Conservation (phyloP, 2,797 vertebrate genomes). For the Falco naumanni region DNA sequence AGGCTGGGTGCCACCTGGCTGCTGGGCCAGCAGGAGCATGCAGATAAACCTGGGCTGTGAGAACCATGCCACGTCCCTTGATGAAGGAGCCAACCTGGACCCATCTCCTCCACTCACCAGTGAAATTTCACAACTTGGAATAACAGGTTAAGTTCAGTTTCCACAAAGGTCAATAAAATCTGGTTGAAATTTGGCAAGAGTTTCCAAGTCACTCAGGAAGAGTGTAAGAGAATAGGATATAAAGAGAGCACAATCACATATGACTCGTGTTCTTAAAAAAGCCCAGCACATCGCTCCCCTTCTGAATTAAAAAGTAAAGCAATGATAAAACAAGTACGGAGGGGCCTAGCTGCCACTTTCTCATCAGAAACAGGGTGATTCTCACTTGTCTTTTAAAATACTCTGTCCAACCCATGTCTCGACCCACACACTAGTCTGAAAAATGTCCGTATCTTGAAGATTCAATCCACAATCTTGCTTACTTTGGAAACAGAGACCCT, state of each 20-base stretch:
- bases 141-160: not conserved
- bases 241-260: fast-evolving
- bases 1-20: fast-evolving
- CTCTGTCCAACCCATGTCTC: not conserved
- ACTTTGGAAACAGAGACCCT: not conserved
- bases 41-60: not conserved
- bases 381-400: not conserved
- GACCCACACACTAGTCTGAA: not conserved
- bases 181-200: not conserved
- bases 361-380: not conserved
- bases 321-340: not conserved
- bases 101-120: fast-evolving
- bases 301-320: not conserved
- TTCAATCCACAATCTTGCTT: not conserved
- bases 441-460: not conserved
- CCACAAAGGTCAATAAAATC: not conserved
- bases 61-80: not conserved
- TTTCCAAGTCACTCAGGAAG: not conserved
- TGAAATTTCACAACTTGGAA: not conserved
- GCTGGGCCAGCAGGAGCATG: fast-evolving
- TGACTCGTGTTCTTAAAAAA: not conserved
- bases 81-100: fast-evolving
- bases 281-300: not conserved
- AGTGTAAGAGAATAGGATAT: not conserved
- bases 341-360: not conserved